These are phyloP conservation scores for Octopus bimaculoides DNA, from an alignment of 1,140 invertebrate genomes.

Conservation along the genomic window DNA sequence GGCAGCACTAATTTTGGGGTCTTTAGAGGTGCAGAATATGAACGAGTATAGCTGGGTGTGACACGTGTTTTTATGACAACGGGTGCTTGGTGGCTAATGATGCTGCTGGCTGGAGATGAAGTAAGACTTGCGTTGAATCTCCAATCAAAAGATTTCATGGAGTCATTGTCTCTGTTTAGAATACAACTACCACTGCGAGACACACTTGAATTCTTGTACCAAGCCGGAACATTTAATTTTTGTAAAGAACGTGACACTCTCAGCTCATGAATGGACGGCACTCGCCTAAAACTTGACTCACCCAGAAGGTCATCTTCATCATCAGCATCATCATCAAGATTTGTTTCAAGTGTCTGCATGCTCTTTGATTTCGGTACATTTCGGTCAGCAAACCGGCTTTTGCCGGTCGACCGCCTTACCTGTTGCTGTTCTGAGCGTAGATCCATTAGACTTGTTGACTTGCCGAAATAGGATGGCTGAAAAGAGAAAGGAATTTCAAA, in stretches of 20 bases:
- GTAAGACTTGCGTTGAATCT: constrained; percentile 35
- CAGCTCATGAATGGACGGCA: constrained; percentile 77
- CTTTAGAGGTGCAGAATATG: constrained; percentile 26
- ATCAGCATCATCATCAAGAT: constrained; percentile 42
- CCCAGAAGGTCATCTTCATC: constrained; percentile 27
- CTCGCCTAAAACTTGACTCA: constrained; percentile 69
- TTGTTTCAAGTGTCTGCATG: constrained; percentile 48
- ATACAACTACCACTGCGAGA: constrained; percentile 45
- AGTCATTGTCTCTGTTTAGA: constrained; percentile 39
- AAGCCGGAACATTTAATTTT: constrained; percentile 89
- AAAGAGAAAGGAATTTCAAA: constrained; percentile 45
- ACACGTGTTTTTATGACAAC: constrained; percentile 48
- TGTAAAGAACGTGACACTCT: constrained; percentile 87
- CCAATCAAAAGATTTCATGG: constrained; percentile 38
- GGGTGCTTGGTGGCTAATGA: constrained; percentile 30
- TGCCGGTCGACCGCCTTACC: constrained; percentile 27
- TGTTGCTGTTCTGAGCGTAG: constrained; percentile 27
- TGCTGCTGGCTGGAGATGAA: constrained; percentile 44
- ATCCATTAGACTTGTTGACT: constrained; percentile 50
- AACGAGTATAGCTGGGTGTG: constrained; percentile 33
- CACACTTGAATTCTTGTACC: constrained; percentile 78
- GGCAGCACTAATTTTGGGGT: constrained; percentile 29
- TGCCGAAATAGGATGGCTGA: constrained; percentile 32
- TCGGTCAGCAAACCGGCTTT: constrained; percentile 40
- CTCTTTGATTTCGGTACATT: constrained; percentile 51